phyloP scores from a whole-genome alignment of 2,113 vertebrate species.

The Columba janthina region DNA sequence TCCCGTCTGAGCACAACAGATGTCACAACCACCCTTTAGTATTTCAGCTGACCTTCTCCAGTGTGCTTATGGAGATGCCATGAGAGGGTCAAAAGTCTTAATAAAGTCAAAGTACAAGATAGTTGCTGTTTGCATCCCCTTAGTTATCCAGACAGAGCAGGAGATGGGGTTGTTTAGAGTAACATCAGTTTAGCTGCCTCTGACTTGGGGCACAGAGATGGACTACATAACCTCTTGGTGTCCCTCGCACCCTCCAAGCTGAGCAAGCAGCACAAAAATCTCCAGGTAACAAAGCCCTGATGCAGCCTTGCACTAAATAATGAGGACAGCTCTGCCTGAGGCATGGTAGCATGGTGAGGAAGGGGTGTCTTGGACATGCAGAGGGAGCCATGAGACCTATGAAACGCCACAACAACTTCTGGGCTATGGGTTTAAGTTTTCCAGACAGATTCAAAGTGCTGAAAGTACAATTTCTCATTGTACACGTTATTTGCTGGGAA shows the following conservation, averaged over 20 bases:
- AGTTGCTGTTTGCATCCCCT: neutral
- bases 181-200: neutral
- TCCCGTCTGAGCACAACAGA: neutral
- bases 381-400: accelerated
- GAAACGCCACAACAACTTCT: neutral
- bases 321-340: neutral
- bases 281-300: neutral
- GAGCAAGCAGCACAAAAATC: neutral
- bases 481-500: neutral
- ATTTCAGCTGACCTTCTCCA: neutral
- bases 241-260: neutral
- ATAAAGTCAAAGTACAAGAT: neutral
- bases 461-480: neutral
- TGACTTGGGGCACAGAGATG: neutral
- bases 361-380: neutral
- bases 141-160: accelerated
- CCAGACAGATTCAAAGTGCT: neutral
- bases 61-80: neutral
- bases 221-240: neutral
- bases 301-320: neutral
- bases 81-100: neutral
- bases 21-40: neutral
- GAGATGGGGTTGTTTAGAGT: neutral
- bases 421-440: neutral
- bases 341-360: neutral